Conservation (phyloP, 2,113 vertebrate species). For the Tupaia tana region DNA sequence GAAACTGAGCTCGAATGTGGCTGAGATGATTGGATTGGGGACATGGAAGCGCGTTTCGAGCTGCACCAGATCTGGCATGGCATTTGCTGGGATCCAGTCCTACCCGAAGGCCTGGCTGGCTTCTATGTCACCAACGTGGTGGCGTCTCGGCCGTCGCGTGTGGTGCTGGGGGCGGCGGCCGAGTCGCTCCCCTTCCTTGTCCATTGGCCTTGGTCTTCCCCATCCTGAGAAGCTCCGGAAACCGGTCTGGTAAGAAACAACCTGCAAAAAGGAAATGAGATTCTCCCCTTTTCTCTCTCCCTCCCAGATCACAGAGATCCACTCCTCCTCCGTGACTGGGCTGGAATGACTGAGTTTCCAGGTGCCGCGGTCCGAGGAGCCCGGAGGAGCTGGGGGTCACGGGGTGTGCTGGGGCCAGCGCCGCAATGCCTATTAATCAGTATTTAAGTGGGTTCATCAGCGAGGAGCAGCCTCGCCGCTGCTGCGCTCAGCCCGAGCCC, state of each 20-base stretch:
- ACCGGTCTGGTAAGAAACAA: not conserved
- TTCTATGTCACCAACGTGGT: rapidly evolving
- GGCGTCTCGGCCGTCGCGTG: not conserved
- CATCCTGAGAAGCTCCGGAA: not conserved
- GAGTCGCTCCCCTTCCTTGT: not conserved
- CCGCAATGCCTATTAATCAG: constrained; percentile 76
- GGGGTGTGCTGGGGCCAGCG: constrained; percentile 46
- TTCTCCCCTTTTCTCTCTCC: not conserved
- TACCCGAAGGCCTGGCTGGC: not conserved
- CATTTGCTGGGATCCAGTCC: not conserved
- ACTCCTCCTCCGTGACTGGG: not conserved
- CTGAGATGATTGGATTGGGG: constrained; percentile 35
- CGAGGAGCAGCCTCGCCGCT: constrained; percentile 58
- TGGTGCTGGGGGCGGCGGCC: not conserved
- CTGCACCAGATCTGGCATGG: not conserved
- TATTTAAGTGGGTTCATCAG: constrained; percentile 79
- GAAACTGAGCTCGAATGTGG: not conserved
- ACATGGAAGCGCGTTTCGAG: not conserved
- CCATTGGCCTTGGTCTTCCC: not conserved
- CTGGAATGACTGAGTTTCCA: constrained; percentile 33
- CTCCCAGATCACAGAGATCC: constrained; percentile 27
- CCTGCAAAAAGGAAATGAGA: not conserved
- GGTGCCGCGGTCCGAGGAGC: not conserved
- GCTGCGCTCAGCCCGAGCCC: constrained; percentile 72
- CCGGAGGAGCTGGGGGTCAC: constrained; percentile 58